These are phyloP conservation scores for Physeter macrocephalus DNA, from an alignment of 2,113 vertebrate genomes.

Conservation along the genomic window DNA sequence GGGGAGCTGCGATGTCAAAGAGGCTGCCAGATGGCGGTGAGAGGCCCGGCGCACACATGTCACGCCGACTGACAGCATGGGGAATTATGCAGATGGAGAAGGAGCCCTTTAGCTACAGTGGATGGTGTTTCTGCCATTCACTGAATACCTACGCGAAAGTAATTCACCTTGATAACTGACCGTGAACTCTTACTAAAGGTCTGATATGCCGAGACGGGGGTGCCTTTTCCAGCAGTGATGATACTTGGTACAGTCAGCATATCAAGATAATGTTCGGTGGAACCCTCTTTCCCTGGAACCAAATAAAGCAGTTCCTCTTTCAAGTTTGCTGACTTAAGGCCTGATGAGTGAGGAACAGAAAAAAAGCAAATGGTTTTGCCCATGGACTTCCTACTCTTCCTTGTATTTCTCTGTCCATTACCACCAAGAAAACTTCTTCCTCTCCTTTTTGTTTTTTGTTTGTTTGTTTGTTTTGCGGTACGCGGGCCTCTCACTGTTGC, in stretches of 20 bases:
- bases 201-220: background rate
- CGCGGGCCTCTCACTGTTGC: too few species aligned
- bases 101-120: background rate
- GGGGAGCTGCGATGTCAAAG: background rate
- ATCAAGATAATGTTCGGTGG: background rate
- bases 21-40: conserved; percentile 13
- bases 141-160: background rate
- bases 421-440: background rate
- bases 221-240: background rate
- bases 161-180: background rate
- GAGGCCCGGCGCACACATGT: background rate
- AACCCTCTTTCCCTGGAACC: background rate
- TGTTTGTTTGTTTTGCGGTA: too few species aligned
- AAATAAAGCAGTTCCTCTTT: background rate
- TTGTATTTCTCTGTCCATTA: background rate
- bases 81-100: conserved; percentile 9
- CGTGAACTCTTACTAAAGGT: background rate
- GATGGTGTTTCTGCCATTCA: background rate
- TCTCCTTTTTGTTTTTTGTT: background rate
- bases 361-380: background rate
- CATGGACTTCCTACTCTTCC: background rate
- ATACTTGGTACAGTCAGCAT: background rate
- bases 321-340: background rate
- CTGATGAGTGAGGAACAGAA: background rate
- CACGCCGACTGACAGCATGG: background rate